A percentile compares a stretch with the other conserved stretches of the same genome.
These are phyloP conservation scores for Homalodisca vitripennis DNA, from an alignment of 1,140 invertebrate genomes.

Conservation along the genomic window DNA sequence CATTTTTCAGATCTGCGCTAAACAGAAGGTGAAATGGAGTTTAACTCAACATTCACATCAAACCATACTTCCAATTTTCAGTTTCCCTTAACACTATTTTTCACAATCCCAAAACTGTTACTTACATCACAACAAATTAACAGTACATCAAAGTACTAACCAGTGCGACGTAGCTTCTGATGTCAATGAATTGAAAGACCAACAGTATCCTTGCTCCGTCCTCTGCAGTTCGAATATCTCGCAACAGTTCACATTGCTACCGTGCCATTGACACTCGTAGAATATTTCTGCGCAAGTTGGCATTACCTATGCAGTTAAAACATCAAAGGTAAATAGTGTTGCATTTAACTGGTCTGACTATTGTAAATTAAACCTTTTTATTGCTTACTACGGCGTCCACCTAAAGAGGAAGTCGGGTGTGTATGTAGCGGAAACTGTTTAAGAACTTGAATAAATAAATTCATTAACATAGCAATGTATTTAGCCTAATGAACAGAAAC, in stretches of 20 bases:
- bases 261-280: constrained; percentile 44
- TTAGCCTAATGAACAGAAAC: no score
- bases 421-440: neutral
- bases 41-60: no score
- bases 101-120: no score
- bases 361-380: neutral
- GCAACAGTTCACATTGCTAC: constrained; percentile 40
- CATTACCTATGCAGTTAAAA: constrained; percentile 38
- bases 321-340: constrained; percentile 11
- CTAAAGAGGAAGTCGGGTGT: neutral
- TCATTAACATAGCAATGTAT: no score
- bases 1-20: no score
- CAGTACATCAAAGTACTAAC: no score
- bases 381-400: no score
- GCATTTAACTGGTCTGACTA: constrained; percentile 21
- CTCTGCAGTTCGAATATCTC: constrained; percentile 41
- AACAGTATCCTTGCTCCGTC: constrained; percentile 46
- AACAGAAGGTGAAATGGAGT: no score
- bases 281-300: constrained; percentile 43
- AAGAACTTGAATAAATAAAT: no score
- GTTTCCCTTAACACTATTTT: no score
- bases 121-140: no score
- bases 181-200: constrained; percentile 44
- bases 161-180: constrained; percentile 36
- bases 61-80: no score